Evolutionary conservation across 2,113 vertebrate genomes (phyloP), one percentile per base, ranked within the genome.

Genomic region (Gulo gulo): DNA sequence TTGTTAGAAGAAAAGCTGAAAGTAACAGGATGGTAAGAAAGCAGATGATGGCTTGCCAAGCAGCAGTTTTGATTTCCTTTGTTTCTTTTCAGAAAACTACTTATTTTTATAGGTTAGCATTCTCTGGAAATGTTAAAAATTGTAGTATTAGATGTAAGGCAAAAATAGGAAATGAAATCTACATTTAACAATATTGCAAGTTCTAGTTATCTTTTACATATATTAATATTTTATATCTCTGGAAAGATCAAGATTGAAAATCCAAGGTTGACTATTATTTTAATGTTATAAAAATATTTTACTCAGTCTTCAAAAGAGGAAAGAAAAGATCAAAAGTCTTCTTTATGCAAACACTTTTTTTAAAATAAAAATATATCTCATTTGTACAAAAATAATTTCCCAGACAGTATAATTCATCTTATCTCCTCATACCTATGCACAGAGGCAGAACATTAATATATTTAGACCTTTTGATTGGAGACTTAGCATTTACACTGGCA

Each of bases 381-480:
- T 92, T 96, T 57, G 86, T 96, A 89, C 39, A 81, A 97, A 80
- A 97, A 80, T 93, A 97, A 93, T 95, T 98, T 98, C 94, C 98
- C 71, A 91, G 97, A 90, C 55, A 95, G 85, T 50, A 96, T 97
- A 98, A 98, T 98, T 98, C 97, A 89, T 96, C 86, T 98, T 98
- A 99, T 98, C 97, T 98, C 88, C 95, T 98, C 97, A 98, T 98
- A 98, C 97, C 97, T 98, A 98, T 98, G 97, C 16, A 11, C 26
- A 97, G 96, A 98, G 78, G 97, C 94, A 98, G 95, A 98, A 97
- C 57, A 83, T 98, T 98, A 98, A 99, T 98, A 98, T 98, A 98
- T 98, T 98, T 98, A 98, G 96, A 97, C 52, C 78, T 95, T 98
- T 98, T 98, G 98, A 98, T 98, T 98, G 98, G 98, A 98, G 98